Evolutionary conservation across 2,888 invertebrate species (phyloP).

Genomic region (Drosophila nr. fundita): DNA sequence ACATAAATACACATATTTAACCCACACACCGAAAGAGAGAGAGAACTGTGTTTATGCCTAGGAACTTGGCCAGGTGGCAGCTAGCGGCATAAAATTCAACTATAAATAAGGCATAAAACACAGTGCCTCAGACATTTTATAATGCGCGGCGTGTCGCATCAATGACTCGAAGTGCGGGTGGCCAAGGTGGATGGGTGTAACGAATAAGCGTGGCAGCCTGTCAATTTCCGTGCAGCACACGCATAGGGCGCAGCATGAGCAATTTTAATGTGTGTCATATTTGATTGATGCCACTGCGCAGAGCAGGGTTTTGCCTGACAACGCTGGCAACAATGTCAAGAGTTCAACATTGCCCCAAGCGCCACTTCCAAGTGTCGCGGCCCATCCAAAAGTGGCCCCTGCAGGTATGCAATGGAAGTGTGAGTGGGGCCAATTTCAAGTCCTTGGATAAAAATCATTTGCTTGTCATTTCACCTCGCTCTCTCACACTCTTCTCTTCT

Average conservation of each 20-base stretch:
- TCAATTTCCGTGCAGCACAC: constrained; percentile 55
- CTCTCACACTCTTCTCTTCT: background rate
- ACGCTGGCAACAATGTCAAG: constrained; percentile 72
- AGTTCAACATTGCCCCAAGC: constrained; percentile 66
- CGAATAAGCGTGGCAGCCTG: constrained; percentile 32
- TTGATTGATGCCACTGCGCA: constrained; percentile 68
- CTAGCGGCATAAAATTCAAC: constrained; percentile 56
- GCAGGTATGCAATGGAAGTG: constrained; percentile 74
- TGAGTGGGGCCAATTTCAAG: constrained; percentile 51
- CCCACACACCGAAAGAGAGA: background rate
- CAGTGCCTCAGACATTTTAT: constrained; percentile 52
- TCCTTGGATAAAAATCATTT: constrained; percentile 53
- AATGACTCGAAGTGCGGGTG: constrained; percentile 18
- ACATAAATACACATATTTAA: constrained; percentile 9
- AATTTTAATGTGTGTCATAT: constrained; percentile 80
- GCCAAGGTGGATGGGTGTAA: background rate
- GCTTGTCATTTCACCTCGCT: constrained; percentile 34
- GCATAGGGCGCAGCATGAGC: constrained; percentile 41
- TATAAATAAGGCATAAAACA: constrained; percentile 63
- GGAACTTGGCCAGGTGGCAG: constrained; percentile 35
- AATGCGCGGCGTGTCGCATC: constrained; percentile 57
- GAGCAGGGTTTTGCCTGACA: constrained; percentile 1
- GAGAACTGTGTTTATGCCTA: constrained; percentile 20
- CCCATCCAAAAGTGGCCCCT: constrained; percentile 53
- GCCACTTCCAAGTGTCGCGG: constrained; percentile 55